A percentile compares a stretch with the other conserved stretches of the same genome.
Evolutionary conservation across 2,113 vertebrate species (phyloP).

Genomic region (Pollachius pollachius): DNA sequence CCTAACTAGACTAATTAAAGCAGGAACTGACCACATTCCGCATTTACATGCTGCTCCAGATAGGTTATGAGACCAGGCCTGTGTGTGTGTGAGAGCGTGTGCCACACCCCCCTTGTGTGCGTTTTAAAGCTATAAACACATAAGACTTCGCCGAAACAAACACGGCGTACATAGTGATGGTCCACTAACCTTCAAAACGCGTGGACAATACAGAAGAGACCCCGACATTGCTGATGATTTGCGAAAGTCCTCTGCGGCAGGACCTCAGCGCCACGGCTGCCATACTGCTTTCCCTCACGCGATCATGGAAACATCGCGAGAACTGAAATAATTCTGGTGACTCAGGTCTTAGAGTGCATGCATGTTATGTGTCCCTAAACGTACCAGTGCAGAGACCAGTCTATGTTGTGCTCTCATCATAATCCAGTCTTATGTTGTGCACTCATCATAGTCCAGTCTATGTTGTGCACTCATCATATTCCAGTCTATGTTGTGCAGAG

Average conservation of each 20-base stretch:
- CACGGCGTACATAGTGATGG: neutral
- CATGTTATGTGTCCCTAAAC: no score
- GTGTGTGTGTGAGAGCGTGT: neutral
- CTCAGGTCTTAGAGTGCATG: no score
- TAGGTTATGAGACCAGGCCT: slow-evolving; percentile 33
- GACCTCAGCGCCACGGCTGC: slow-evolving; percentile 66
- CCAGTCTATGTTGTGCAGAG: no score
- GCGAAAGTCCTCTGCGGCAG: slow-evolving; percentile 66
- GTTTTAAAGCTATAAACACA: slow-evolving; percentile 12
- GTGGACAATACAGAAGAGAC: slow-evolving; percentile 37
- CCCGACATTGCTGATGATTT: slow-evolving; percentile 53
- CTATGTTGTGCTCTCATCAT: no score
- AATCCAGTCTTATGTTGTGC: no score
- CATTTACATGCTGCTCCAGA: neutral
- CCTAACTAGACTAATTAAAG: no score
- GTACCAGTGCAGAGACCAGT: no score
- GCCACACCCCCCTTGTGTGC: slow-evolving; percentile 46
- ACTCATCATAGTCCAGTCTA: no score
- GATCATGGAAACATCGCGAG: slow-evolving; percentile 66
- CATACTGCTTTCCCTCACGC: slow-evolving; percentile 61
- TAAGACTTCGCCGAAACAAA: neutral
- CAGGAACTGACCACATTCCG: no score
- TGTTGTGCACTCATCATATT: no score
- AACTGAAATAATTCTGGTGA: neutral
- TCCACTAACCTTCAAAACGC: slow-evolving; percentile 57